Conservation (phyloP, 2,113 vertebrate genomes). For the Odocoileus hemionus region DNA sequence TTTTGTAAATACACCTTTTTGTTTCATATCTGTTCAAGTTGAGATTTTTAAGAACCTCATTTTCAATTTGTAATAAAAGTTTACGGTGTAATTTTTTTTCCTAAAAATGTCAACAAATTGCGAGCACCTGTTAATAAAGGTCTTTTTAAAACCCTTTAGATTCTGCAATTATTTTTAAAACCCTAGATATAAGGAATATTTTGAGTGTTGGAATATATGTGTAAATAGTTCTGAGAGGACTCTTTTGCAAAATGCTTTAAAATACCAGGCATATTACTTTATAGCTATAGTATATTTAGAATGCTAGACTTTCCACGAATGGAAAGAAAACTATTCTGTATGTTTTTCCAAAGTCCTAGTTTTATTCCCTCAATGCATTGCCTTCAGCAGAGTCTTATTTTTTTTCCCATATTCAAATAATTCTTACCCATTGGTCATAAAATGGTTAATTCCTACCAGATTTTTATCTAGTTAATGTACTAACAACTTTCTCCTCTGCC, state of each 20-base stretch:
- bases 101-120: conserved; percentile 81
- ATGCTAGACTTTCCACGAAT: neutral
- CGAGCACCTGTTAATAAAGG: conserved; percentile 88
- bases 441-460: neutral
- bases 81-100: neutral
- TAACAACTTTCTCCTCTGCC: neutral
- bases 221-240: neutral
- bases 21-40: neutral
- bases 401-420: neutral
- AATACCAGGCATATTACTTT: neutral
- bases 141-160: conserved; percentile 68
- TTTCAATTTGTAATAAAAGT: neutral
- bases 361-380: neutral
- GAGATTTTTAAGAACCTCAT: neutral
- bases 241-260: neutral
- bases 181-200: neutral
- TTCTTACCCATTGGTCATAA: neutral
- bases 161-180: neutral
- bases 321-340: neutral
- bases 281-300: neutral
- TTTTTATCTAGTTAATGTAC: neutral
- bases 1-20: neutral
- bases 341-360: neutral
- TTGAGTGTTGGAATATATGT: neutral
- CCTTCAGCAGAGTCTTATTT: neutral